Conservation (phyloP, 2,113 vertebrate species). For the Elaphurus davidianus region DNA sequence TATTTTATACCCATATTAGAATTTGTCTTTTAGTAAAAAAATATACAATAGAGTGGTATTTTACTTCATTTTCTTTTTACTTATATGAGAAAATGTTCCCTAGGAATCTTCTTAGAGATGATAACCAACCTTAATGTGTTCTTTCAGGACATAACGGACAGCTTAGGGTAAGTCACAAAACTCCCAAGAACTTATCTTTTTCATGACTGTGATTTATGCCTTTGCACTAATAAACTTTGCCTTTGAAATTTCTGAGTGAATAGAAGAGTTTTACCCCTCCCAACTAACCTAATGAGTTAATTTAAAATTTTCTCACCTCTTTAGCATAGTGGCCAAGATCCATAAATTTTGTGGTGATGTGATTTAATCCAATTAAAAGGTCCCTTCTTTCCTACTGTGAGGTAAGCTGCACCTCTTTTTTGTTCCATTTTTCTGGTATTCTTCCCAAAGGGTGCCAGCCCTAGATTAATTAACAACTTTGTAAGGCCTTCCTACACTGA, state of each 20-base stretch:
- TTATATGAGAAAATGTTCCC: neutral
- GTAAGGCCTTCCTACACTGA: constrained; percentile 48
- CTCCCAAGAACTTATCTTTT: constrained; percentile 1
- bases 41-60: neutral
- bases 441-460: constrained; percentile 51
- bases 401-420: constrained; percentile 62
- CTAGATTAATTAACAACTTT: constrained; percentile 71
- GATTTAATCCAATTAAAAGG: constrained; percentile 71
- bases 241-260: constrained; percentile 44
- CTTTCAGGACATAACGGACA: neutral
- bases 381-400: constrained; percentile 56
- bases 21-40: neutral
- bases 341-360: constrained; percentile 65
- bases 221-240: constrained; percentile 9
- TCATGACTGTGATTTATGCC: neutral
- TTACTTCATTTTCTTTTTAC: neutral
- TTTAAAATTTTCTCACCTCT: constrained; percentile 68
- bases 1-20: neutral
- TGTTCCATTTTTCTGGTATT: constrained; percentile 64
- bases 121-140: neutral
- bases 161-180: neutral
- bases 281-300: constrained; percentile 53
- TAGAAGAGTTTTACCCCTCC: constrained; percentile 36
- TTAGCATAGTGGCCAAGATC: constrained; percentile 58
- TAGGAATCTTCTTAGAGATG: neutral